Conservation (phyloP, 2,113 vertebrate genomes). For the Mandrillus leucophaeus region DNA sequence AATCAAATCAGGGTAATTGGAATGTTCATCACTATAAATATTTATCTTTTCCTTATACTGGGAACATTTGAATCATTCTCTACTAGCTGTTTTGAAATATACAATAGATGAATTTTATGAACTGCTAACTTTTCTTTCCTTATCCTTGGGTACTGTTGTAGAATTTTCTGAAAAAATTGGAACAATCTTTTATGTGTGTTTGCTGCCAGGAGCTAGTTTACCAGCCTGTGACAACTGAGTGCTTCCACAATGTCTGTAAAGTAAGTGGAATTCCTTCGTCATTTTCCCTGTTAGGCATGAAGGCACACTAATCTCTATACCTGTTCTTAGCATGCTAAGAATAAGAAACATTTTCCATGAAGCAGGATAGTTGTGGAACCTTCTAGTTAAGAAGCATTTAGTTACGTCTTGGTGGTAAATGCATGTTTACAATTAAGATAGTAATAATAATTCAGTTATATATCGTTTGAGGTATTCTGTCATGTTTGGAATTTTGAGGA, state of each 20-base stretch:
- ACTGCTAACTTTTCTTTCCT: slow-evolving; percentile 53
- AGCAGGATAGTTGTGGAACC: not conserved
- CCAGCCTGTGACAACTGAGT: slow-evolving; percentile 96
- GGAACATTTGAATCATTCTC: not conserved
- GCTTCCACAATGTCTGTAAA: slow-evolving; percentile 98
- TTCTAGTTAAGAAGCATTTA: not conserved
- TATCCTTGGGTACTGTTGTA: slow-evolving; percentile 75
- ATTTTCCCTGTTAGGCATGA: not conserved
- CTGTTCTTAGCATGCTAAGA: not conserved
- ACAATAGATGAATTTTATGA: not conserved
- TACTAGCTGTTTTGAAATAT: too few species aligned
- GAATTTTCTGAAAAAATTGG: slow-evolving; percentile 98
- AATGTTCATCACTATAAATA: not conserved
- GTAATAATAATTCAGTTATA: not conserved
- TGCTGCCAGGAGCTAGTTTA: slow-evolving; percentile 99
- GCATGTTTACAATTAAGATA: not conserved
- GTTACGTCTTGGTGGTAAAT: slow-evolving; percentile 3
- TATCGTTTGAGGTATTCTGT: not conserved
- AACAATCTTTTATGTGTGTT: slow-evolving; percentile 98
- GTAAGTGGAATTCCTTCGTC: slow-evolving; percentile 82
- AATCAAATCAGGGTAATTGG: not conserved
- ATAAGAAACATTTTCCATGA: not conserved
- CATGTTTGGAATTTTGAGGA: not conserved
- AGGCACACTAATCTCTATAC: not conserved
- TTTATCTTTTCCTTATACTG: not conserved